Percentiles rank a stretch among this genome's conserved stretches.
phyloP scores from a whole-genome alignment of 2,797 vertebrate genomes.

The Cuniculus paca region DNA sequence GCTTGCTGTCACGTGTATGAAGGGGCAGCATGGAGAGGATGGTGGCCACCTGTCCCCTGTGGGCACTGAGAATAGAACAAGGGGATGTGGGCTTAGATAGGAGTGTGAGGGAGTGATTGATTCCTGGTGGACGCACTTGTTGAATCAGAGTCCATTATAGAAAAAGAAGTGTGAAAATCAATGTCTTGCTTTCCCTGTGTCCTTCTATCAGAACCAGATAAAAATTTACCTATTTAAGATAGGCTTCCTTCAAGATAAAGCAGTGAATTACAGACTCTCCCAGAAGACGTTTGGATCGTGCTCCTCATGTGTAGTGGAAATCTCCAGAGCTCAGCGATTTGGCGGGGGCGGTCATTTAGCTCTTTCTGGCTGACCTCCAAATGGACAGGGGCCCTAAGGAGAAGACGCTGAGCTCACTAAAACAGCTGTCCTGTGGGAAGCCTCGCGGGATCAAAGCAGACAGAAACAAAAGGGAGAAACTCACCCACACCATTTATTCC shows the following conservation, averaged over 20 bases:
- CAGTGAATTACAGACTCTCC: background rate
- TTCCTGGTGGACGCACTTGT: slow-evolving; percentile 47
- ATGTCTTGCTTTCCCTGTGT: background rate
- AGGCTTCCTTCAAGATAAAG: background rate
- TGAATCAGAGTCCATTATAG: slow-evolving; percentile 42
- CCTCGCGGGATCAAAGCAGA: slow-evolving; percentile 17
- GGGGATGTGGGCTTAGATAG: slow-evolving; percentile 29
- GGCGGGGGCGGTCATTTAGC: background rate
- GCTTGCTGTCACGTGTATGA: slow-evolving; percentile 46
- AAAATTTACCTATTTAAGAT: slow-evolving; percentile 13
- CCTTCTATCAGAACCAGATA: background rate
- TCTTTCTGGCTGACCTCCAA: background rate
- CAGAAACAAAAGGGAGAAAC: background rate
- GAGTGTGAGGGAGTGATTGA: background rate
- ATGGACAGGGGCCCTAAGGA: background rate
- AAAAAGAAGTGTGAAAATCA: background rate
- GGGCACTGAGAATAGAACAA: slow-evolving; percentile 49
- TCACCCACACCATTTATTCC: background rate
- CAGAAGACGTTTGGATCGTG: background rate
- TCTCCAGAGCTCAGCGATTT: background rate
- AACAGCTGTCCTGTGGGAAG: background rate
- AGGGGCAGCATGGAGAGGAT: slow-evolving; percentile 22
- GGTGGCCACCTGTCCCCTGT: slow-evolving; percentile 5
- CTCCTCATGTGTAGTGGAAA: background rate
- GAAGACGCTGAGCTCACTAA: background rate